Conservation (phyloP, 2,888 invertebrate species). For the Phorcus lineatus region DNA sequence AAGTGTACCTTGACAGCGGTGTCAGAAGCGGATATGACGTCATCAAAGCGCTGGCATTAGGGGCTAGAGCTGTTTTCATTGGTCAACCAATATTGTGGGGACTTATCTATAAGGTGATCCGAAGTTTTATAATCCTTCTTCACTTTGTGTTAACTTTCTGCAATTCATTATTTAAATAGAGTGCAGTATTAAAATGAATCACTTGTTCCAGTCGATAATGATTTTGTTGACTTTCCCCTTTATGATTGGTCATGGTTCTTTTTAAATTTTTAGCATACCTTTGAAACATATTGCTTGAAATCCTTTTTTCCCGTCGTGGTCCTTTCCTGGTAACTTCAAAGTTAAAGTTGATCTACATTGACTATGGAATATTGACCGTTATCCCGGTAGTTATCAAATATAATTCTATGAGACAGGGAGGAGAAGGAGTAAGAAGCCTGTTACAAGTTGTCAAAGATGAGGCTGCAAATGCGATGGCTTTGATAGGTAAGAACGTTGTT, state of each 20-base stretch:
- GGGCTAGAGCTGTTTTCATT: conserved; percentile 93
- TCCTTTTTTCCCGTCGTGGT: no score
- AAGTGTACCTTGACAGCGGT: conserved; percentile 92
- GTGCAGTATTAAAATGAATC: no score
- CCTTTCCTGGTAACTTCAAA: no score
- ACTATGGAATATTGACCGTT: no score
- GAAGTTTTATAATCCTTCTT: background rate
- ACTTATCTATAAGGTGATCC: conserved; percentile 79
- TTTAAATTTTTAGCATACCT: no score
- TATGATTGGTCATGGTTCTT: no score
- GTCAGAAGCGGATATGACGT: conserved; percentile 89
- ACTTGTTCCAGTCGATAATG: no score
- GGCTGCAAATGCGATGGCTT: background rate
- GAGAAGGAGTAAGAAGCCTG: background rate
- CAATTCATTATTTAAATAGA: no score
- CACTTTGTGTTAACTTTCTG: background rate
- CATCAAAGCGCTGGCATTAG: conserved; percentile 91
- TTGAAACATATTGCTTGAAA: no score
- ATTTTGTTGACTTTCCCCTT: no score
- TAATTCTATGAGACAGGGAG: background rate
- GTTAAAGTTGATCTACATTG: no score
- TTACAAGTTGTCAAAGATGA: background rate
- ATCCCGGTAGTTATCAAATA: background rate
- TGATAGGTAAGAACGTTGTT: background rate
- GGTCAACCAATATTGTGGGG: conserved; percentile 93